Evolutionary conservation across 2,113 vertebrate genomes (phyloP).

Genomic region (Mesitornis unicolor): DNA sequence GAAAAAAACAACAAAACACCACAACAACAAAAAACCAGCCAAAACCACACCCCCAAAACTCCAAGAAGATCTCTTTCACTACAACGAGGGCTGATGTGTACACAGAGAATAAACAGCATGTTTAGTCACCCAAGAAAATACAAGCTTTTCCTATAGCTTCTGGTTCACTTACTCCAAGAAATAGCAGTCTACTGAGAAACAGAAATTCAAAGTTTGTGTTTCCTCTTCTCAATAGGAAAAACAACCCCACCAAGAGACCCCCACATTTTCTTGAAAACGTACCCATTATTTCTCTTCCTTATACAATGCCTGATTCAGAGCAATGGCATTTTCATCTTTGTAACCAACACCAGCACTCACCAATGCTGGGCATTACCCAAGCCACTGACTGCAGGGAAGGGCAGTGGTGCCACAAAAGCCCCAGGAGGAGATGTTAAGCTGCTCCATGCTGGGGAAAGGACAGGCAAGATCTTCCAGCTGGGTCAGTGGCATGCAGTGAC

Average conservation of each 20-base stretch:
- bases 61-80: neutral
- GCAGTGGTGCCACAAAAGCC: neutral
- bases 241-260: neutral
- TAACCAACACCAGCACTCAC: neutral
- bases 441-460: neutral
- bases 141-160: neutral
- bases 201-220: neutral
- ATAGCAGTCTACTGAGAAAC: neutral
- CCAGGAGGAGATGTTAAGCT: neutral
- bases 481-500: rapidly evolving
- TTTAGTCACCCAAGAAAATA: neutral
- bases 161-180: neutral
- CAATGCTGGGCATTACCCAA: neutral
- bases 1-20: no score
- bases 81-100: neutral
- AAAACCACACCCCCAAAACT: rapidly evolving
- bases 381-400: neutral
- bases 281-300: neutral
- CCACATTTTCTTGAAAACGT: neutral
- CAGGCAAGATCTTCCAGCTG: neutral
- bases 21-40: neutral
- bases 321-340: neutral
- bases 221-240: neutral
- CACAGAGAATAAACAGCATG: neutral
- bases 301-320: neutral